These are phyloP conservation scores for Eudasyphora cyanicolor DNA, from an alignment of 2,888 invertebrate species.

Conservation along the genomic window DNA sequence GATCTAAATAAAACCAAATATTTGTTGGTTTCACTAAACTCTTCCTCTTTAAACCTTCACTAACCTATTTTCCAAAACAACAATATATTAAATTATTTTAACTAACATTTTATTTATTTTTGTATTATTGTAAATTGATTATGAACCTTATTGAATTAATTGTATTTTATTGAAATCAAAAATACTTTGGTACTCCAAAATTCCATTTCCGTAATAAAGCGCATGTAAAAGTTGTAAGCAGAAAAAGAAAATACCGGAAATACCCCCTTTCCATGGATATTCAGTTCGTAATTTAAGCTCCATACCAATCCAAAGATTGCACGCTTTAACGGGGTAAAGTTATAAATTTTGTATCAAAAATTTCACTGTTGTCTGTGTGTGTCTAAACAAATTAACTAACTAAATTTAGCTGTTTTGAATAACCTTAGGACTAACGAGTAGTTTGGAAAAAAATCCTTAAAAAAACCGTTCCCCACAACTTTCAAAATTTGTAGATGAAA, in stretches of 20 bases:
- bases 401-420: neutral
- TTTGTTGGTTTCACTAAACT: no score
- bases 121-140: no score
- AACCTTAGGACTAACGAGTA: neutral
- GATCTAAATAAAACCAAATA: no score
- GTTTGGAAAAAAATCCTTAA: neutral
- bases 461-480: neutral
- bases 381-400: constrained; percentile 20
- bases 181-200: no score
- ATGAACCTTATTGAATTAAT: no score
- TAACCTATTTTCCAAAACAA: no score
- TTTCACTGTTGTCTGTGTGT: constrained; percentile 43
- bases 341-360: constrained; percentile 22
- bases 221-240: constrained; percentile 79
- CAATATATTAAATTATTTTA: no score
- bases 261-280: constrained; percentile 79
- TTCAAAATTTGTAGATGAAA: neutral
- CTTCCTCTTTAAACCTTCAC: no score
- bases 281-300: constrained; percentile 78
- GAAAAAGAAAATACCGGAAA: constrained; percentile 79
- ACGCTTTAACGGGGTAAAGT: constrained; percentile 78
- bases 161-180: no score
- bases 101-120: no score
- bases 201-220: constrained; percentile 69
- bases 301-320: constrained; percentile 76